A percentile compares a stretch with the other conserved stretches of the same genome.
Evolutionary conservation across 2,113 vertebrate genomes (phyloP).

Genomic region (Scomber japonicus): DNA sequence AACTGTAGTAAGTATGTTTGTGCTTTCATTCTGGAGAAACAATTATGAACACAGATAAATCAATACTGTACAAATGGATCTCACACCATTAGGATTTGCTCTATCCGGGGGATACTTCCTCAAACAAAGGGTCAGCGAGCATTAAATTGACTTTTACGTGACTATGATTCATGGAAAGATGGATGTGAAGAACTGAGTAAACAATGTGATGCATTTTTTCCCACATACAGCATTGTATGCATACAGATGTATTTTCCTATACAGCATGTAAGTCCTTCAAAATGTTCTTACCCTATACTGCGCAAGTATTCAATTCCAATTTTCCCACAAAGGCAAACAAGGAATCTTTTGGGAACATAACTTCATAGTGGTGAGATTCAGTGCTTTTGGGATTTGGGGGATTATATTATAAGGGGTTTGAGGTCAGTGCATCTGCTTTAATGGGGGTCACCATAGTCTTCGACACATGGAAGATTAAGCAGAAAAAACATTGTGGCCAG

Average conservation of each 20-base stretch:
- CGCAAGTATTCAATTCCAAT: not conserved
- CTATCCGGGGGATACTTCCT: constrained; percentile 8
- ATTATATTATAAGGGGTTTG: constrained; percentile 15
- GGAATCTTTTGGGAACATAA: not conserved
- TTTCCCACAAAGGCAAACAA: constrained; percentile 30
- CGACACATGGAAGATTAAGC: not conserved
- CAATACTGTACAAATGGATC: not conserved
- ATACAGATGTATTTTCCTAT: not conserved
- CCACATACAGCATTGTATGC: no score
- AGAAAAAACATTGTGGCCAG: not conserved
- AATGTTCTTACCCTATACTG: not conserved
- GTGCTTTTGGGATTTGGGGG: not conserved
- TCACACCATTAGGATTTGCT: constrained; percentile 1
- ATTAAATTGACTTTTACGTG: constrained; percentile 17
- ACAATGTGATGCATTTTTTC: not conserved
- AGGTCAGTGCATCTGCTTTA: not conserved
- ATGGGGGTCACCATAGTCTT: not conserved
- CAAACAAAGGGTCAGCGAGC: constrained; percentile 11
- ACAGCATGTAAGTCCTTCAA: not conserved
- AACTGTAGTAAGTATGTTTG: not conserved
- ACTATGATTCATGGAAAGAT: constrained; percentile 22
- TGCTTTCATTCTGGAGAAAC: not conserved
- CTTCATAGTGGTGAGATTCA: not conserved
- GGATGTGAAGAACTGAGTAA: constrained; percentile 29
- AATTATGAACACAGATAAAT: not conserved